Evolutionary conservation across 2,797 vertebrate genomes (phyloP), one percentile per base, ranked within the genome.

Genomic region (Coendou prehensilis): DNA sequence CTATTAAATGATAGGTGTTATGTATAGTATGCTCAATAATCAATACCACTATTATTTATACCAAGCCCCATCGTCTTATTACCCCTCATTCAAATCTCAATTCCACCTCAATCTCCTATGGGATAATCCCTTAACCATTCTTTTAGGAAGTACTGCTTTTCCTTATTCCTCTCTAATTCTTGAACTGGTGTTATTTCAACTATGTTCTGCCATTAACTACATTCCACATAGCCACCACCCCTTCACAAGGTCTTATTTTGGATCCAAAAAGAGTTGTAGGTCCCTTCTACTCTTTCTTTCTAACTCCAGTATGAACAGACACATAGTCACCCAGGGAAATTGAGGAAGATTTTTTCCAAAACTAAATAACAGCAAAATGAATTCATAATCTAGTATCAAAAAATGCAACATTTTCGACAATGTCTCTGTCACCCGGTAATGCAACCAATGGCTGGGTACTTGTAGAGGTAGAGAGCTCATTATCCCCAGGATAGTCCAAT

Each of bases 311-410:
- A 71, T 85, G 67, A 61, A 83, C 23, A 50, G 13, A 86, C 50
- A 79, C n/a, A 76, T 54, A 69, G 45, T 63, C 57, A 52, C 50
- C 69, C 47, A 69, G 23, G 52, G 41, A 73, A 82, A 80, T 23
- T 59, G 45, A 86, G 28, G 20, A 86, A 85, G 75, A 13, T 26
- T 22, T 9, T 93, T 67, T 17, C 67, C 47, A 64, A 96, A 96
- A 59, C 76, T 59, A 82, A 75, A 33, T 54, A 87, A 37, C 0
- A 81, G 45, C 30, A 57, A 71, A 76, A 37, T n/a, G 17, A 78
- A 88, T 28, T 56, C 2, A 59, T 22, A 86, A 37, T 82, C 81
- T 73, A 73, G 14, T 81, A 33, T 59, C 41, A 64, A 94, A 85
- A 97, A 82, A 87, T 56, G 45, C 1, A 86, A 18, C 54, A 37